A percentile compares a stretch with the other conserved stretches of the same genome.
phyloP scores from a whole-genome alignment of 2,113 vertebrate genomes.

The Xenus cinereus region DNA sequence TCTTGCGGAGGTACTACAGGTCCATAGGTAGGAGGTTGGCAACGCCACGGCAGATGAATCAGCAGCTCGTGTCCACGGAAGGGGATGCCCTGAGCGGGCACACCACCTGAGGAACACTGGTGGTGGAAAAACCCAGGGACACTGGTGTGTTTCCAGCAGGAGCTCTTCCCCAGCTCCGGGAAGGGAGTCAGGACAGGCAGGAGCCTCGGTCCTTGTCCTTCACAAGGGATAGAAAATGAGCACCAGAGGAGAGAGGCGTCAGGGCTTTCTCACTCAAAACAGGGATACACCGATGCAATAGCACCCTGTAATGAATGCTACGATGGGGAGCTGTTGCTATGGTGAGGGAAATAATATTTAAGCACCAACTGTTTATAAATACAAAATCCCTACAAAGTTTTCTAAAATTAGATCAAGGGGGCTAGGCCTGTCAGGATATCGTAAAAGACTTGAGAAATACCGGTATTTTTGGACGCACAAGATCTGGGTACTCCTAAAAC shows the following conservation, averaged over 20 bases:
- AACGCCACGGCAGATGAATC: neutral
- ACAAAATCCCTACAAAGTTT: slow-evolving; percentile 42
- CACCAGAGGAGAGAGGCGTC: neutral
- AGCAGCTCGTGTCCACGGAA: neutral
- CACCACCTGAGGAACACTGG: neutral
- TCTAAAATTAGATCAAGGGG: slow-evolving; percentile 48
- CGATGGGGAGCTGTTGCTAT: neutral
- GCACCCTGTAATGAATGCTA: slow-evolving; percentile 12
- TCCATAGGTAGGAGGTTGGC: neutral
- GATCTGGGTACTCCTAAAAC: neutral
- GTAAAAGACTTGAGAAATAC: slow-evolving; percentile 25
- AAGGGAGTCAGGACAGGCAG: neutral
- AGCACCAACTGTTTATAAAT: slow-evolving; percentile 56
- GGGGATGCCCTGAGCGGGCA: neutral
- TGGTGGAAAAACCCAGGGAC: neutral
- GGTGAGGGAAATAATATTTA: slow-evolving; percentile 62
- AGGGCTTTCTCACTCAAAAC: slow-evolving; percentile 35
- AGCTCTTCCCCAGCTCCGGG: neutral
- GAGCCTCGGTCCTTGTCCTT: neutral
- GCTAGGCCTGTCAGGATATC: slow-evolving; percentile 15
- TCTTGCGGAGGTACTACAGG: fast-evolving
- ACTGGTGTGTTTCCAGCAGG: neutral
- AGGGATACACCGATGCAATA: slow-evolving; percentile 14
- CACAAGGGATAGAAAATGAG: neutral
- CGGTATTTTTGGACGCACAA: neutral